phyloP scores from a whole-genome alignment of 2,888 invertebrate genomes.

The Acleris emargana region DNA sequence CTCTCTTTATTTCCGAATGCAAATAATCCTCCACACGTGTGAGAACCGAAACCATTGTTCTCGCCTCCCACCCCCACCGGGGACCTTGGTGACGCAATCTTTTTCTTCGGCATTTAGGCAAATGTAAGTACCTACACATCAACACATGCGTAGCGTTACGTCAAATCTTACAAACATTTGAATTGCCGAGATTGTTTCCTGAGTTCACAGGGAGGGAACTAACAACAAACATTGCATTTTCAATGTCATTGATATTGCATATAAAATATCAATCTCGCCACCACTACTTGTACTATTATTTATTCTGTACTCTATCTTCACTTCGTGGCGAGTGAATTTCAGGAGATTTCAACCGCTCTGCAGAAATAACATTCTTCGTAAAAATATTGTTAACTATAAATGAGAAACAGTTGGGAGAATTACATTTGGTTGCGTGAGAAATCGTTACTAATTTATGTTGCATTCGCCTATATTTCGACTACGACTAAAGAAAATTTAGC shows the following conservation, averaged over 20 bases:
- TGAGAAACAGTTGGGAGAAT: too few species aligned
- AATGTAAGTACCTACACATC: conserved; percentile 63
- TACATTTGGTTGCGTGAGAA: too few species aligned
- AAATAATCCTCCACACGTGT: conserved; percentile 85
- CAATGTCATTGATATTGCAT: neutral
- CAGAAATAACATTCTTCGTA: too few species aligned
- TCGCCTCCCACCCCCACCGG: conserved; percentile 76
- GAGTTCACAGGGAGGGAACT: neutral
- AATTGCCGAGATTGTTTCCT: neutral
- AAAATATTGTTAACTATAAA: too few species aligned
- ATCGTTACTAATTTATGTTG: too few species aligned
- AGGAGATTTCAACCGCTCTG: too few species aligned
- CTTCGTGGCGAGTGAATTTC: too few species aligned
- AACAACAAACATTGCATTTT: neutral
- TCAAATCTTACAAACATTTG: conserved; percentile 23
- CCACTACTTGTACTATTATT: too few species aligned
- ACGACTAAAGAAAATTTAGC: too few species aligned
- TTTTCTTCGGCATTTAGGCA: conserved; percentile 80
- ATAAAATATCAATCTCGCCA: too few species aligned
- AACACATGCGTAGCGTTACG: conserved; percentile 23
- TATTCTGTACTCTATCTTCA: too few species aligned
- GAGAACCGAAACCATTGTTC: conserved; percentile 85
- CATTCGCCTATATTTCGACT: too few species aligned
- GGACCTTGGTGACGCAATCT: conserved; percentile 83
- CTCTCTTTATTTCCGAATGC: conserved; percentile 85